These are phyloP conservation scores for Conops quadrifasciatus DNA, from an alignment of 2,888 invertebrate species.

Conservation along the genomic window DNA sequence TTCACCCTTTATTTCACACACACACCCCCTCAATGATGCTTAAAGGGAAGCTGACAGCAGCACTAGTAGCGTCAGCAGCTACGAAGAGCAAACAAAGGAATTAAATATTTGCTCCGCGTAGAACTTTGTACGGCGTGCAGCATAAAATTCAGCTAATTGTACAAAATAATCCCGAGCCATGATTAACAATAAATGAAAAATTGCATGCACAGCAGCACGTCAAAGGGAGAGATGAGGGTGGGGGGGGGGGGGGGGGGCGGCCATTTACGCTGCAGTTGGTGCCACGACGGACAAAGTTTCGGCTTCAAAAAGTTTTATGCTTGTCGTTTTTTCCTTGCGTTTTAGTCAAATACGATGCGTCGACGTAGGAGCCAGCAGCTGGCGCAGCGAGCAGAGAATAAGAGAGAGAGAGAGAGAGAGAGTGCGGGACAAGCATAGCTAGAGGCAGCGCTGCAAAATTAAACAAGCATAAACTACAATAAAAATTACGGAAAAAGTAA, in stretches of 20 bases:
- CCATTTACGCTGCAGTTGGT: not conserved
- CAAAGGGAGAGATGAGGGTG: not conserved
- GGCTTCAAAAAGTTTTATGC: slow-evolving; percentile 23
- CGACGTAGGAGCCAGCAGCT: not conserved
- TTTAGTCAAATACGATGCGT: slow-evolving; percentile 13
- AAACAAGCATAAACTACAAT: not conserved
- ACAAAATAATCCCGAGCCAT: slow-evolving; percentile 55
- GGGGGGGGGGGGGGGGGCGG: not conserved
- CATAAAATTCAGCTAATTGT: slow-evolving; percentile 54
- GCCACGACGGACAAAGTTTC: slow-evolving; percentile 19
- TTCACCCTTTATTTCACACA: no score
- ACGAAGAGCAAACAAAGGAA: slow-evolving; percentile 21
- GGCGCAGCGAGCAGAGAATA: not conserved
- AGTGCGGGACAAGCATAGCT: no score
- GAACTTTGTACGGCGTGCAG: slow-evolving; percentile 30
- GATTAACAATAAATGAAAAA: slow-evolving; percentile 50
- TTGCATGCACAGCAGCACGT: slow-evolving; percentile 16
- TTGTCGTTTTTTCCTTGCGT: slow-evolving; percentile 17
- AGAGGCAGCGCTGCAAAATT: slow-evolving; percentile 1
- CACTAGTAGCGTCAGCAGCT: slow-evolving; percentile 2
- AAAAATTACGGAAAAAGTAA: not conserved
- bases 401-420: not conserved
- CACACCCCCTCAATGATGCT: no score
- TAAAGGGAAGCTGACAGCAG: not conserved
- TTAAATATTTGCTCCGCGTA: slow-evolving; percentile 30